Conservation (phyloP, 2,797 vertebrate genomes). For the Margarornis squamiger region DNA sequence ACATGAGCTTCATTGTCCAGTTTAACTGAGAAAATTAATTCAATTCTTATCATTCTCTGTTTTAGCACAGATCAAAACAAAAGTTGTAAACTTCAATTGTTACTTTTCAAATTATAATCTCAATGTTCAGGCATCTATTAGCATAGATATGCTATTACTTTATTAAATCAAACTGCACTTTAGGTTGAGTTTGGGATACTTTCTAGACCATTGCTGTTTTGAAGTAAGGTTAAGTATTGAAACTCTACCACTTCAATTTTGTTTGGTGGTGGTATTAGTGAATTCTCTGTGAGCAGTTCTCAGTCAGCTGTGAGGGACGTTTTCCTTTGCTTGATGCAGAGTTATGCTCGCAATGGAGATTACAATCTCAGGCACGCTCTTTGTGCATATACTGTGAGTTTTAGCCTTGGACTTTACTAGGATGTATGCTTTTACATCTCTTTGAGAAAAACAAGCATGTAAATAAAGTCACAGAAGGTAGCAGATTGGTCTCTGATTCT, state of each 20-base stretch:
- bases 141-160: background rate
- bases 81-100: background rate
- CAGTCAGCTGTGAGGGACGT: background rate
- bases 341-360: background rate
- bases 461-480: background rate
- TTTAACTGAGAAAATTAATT: background rate
- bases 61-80: background rate
- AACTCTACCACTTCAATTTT: background rate
- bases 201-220: background rate
- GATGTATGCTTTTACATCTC: background rate
- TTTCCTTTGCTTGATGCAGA: background rate
- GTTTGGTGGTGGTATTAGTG: background rate
- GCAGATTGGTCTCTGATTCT: background rate
- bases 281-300: background rate
- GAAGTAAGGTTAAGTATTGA: background rate
- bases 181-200: background rate
- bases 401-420: background rate
- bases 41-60: background rate
- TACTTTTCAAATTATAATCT: background rate
- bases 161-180: background rate
- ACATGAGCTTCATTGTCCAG: background rate
- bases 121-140: background rate
- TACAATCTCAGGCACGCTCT: background rate
- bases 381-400: background rate
- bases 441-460: background rate